Evolutionary conservation across 2,888 invertebrate genomes (phyloP), one percentile per base, ranked within the genome.

Genomic region (Salpingus planirostris): DNA sequence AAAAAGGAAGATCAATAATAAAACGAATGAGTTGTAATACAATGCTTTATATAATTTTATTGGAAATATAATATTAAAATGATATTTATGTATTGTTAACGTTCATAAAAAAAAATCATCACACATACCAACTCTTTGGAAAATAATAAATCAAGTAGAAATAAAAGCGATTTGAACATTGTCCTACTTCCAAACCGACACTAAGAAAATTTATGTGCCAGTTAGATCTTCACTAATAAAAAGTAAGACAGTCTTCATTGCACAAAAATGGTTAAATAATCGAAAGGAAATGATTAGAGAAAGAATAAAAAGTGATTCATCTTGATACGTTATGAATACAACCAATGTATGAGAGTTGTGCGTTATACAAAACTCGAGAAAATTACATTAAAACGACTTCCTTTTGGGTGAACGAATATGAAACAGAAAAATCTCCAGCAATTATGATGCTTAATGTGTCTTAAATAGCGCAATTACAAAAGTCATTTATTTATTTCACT

Each of bases 61-160:
- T 50, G 52, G 52, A 53, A 53, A 35, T 35, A 39, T 54, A 54
- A 54, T 56, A 55, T 46, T 52, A 51, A 47, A 55, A 55, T 55
- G 55, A 56, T 54, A 51, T 52, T 53, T 51, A 54, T 27, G 31
- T 33, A 52, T 47, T 50, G 52, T 54, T 54, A 55, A 47, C 50
- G 49, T 49, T 50, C 54, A 55, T 54, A 54, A 55, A 52, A 55
- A 60, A 60, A 59, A 13, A 33, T 60, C 62, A 62, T 60, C 60
- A 60, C 62, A 62, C 61, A 56, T 60, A 62, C 61, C 60, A 58
- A 58, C 54, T 62, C 64, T 64, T 64, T 64, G 64, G 64, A 57
- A 62, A 54, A 47, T 46, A 38, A 43, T 35, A 27, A 38, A 34
- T 33, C 34, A 31, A 27, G 29, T 29, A 29, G 15, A 27, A 29